A percentile compares a stretch with the other conserved stretches of the same genome.
phyloP scores from a whole-genome alignment of 2,113 vertebrate genomes.

The Festucalex cinctus region DNA sequence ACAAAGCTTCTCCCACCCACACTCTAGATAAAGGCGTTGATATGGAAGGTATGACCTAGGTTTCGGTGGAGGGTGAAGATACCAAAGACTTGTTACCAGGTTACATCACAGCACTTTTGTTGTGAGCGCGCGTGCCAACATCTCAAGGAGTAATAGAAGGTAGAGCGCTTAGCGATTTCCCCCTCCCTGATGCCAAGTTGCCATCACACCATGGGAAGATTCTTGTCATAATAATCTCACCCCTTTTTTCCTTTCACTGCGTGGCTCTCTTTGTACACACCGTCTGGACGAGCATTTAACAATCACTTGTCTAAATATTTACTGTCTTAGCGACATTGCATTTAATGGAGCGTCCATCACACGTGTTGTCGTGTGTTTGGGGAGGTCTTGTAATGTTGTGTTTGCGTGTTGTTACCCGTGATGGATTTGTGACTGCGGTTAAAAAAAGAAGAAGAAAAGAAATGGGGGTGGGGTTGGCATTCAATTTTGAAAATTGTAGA shows the following conservation, averaged over 20 bases:
- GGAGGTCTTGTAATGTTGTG: neutral
- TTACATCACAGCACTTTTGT: slow-evolving; percentile 77
- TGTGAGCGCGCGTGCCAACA: slow-evolving; percentile 69
- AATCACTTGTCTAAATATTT: slow-evolving; percentile 58
- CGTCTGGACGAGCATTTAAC: slow-evolving; percentile 41
- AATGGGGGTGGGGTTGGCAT: slow-evolving; percentile 48
- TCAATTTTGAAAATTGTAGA: slow-evolving; percentile 60
- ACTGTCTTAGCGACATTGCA: slow-evolving; percentile 45
- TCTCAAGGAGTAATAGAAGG: slow-evolving; percentile 68
- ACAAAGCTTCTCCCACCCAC: slow-evolving; percentile 64
- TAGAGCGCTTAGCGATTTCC: slow-evolving; percentile 61
- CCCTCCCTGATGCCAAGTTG: slow-evolving; percentile 68
- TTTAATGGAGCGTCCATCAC: slow-evolving; percentile 37
- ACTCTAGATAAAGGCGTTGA: slow-evolving; percentile 58
- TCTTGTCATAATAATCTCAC: slow-evolving; percentile 53
- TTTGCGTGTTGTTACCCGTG: neutral
- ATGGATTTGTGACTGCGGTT: slow-evolving; percentile 50
- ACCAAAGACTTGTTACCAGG: slow-evolving; percentile 75
- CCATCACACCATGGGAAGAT: slow-evolving; percentile 65
- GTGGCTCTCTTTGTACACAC: slow-evolving; percentile 16
- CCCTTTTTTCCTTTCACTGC: neutral
- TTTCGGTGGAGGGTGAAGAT: slow-evolving; percentile 65
- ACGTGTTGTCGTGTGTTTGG: slow-evolving; percentile 16
- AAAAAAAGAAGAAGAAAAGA: slow-evolving; percentile 18
- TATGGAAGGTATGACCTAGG: slow-evolving; percentile 71